Conservation (phyloP, 2,113 vertebrate species). For the Cinclus mexicanus region DNA sequence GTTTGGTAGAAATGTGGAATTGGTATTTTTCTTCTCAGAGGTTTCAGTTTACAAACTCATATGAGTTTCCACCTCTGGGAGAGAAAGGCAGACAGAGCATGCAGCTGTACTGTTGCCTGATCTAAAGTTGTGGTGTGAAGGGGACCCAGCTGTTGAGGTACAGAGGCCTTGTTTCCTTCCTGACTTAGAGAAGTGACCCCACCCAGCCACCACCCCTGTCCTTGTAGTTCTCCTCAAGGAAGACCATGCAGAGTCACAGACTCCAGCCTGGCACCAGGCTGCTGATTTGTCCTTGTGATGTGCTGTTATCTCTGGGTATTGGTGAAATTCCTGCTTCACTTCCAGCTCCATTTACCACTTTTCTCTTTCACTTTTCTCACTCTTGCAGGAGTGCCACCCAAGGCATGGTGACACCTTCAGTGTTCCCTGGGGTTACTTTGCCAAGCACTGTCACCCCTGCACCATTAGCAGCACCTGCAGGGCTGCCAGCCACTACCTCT, state of each 20-base stretch:
- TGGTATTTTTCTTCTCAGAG: not conserved
- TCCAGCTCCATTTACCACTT: not conserved
- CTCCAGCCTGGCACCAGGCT: not conserved
- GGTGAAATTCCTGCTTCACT: not conserved
- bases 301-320: not conserved
- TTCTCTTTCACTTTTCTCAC: not conserved
- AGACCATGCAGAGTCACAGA: rapidly evolving
- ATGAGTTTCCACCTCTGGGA: rapidly evolving
- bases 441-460: constrained; percentile 12
- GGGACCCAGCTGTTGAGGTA: not conserved
- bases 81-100: not conserved
- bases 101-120: not conserved
- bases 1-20: not conserved
- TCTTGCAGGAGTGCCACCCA: constrained; percentile 65
- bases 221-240: not conserved
- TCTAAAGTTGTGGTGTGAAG: not conserved
- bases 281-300: not conserved
- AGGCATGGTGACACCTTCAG: constrained; percentile 26
- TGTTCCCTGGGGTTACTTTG: constrained; percentile 52
- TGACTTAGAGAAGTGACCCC: not conserved
- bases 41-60: not conserved
- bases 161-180: not conserved
- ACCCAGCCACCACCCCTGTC: not conserved
- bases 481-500: constrained; percentile 12
- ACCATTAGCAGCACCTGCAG: constrained; percentile 11